These are phyloP conservation scores for Chlorodrepanis virens DNA, from an alignment of 2,113 vertebrate species.

Conservation along the genomic window DNA sequence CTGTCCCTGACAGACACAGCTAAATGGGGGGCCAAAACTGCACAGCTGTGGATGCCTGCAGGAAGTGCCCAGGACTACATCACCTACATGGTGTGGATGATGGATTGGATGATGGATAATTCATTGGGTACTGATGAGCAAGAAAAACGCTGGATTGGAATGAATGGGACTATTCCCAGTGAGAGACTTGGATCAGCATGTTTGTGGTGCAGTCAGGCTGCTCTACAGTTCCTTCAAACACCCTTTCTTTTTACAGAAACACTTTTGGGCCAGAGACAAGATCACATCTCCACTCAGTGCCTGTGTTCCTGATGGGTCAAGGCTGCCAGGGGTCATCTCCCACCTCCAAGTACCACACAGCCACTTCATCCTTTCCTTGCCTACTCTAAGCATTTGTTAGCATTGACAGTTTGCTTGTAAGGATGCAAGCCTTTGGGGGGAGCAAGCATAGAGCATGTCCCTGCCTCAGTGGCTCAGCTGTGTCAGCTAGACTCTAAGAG, in stretches of 20 bases:
- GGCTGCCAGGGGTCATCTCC: background rate
- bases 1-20: background rate
- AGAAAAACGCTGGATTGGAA: background rate
- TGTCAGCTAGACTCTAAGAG: background rate
- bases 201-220: background rate
- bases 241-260: background rate
- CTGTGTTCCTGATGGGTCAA: background rate
- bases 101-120: background rate
- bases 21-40: background rate
- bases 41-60: background rate
- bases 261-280: background rate
- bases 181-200: background rate
- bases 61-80: background rate
- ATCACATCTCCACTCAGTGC: fast-evolving
- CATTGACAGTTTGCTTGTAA: background rate
- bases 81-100: background rate
- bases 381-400: background rate
- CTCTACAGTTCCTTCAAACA: background rate
- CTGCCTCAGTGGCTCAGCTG: background rate
- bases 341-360: fast-evolving
- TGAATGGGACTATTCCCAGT: background rate
- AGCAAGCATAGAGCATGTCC: background rate
- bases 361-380: background rate
- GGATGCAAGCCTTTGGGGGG: fast-evolving
- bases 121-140: background rate